Percentiles rank a stretch among this genome's conserved stretches.
Evolutionary conservation across 2,888 invertebrate genomes (phyloP).

Genomic region (Pseudanteris insignis): DNA sequence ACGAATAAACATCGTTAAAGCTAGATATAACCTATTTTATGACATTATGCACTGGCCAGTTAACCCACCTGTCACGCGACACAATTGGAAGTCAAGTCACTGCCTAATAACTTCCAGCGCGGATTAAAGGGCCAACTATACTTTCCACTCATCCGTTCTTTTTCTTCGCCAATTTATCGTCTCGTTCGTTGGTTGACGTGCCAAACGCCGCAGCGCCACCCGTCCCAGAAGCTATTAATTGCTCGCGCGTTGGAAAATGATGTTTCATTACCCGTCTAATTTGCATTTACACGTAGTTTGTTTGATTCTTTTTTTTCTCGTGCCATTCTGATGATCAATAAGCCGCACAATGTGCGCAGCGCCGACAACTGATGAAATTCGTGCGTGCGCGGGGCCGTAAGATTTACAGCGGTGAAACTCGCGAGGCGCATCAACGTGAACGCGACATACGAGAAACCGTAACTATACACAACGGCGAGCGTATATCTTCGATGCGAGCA

Average conservation of each 20-base stretch:
- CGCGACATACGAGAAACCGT: conserved; percentile 47
- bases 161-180: too few species aligned
- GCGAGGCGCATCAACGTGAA: conserved; percentile 30
- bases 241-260: conserved; percentile 9
- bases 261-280: conserved; percentile 12
- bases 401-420: conserved; percentile 37
- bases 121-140: too few species aligned
- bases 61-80: too few species aligned
- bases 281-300: conserved; percentile 14
- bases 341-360: conserved; percentile 19
- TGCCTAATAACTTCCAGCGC: too few species aligned
- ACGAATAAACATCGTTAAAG: too few species aligned
- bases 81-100: too few species aligned
- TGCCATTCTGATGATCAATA: conserved; percentile 15
- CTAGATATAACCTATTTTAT: too few species aligned
- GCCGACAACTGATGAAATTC: conserved; percentile 38
- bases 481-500: conserved; percentile 52
- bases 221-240: too few species aligned
- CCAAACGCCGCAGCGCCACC: too few species aligned
- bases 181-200: too few species aligned
- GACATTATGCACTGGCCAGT: too few species aligned
- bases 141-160: too few species aligned
- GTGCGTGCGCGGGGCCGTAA: conserved; percentile 18
- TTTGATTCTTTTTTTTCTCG: conserved; percentile 9
- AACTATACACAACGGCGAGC: conserved; percentile 40